These are phyloP conservation scores for Tipula helvola DNA, from an alignment of 2,888 invertebrate species.

Conservation along the genomic window DNA sequence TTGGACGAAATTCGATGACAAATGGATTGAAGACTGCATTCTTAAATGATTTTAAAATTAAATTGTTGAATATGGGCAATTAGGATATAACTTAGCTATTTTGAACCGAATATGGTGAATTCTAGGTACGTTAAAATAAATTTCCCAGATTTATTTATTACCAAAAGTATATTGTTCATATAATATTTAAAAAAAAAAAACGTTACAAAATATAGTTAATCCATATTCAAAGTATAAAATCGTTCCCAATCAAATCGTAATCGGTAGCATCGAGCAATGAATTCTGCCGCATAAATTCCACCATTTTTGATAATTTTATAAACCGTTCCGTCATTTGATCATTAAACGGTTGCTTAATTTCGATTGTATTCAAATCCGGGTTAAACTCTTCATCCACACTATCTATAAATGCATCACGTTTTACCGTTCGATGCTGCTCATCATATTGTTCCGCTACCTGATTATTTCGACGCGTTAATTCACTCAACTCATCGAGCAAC, in stretches of 20 bases:
- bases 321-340: neutral
- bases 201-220: no score
- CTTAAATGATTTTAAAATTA: no score
- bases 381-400: neutral
- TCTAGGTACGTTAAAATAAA: no score
- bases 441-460: neutral
- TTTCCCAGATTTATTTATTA: no score
- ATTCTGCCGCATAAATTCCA: conserved; percentile 6
- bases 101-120: no score
- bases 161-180: no score
- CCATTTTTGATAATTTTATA: conserved; percentile 6
- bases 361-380: neutral
- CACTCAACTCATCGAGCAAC: neutral
- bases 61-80: no score
- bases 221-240: neutral
- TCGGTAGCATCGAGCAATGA: neutral
- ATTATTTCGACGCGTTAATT: neutral
- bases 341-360: neutral
- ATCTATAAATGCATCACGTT: neutral
- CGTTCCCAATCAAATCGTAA: neutral
- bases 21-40: no score
- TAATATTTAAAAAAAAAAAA: no score
- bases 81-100: no score
- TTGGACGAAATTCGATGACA: no score
- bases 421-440: neutral